Evolutionary conservation across 2,113 vertebrate genomes (phyloP).

Genomic region (Chrysemys picta): DNA sequence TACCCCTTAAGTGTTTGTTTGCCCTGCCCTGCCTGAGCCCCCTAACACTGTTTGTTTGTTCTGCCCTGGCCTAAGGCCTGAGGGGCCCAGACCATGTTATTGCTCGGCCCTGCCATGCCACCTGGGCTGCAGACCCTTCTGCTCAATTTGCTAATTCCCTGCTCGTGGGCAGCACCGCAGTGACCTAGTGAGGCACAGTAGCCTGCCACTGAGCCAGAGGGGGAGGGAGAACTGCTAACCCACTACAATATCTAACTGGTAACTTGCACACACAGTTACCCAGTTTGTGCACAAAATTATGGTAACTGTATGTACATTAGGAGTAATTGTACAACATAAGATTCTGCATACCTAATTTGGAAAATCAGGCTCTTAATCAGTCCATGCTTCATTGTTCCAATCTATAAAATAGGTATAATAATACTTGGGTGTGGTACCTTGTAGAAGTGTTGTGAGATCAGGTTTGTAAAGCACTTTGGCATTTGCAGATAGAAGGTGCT

Average conservation of each 20-base stretch:
- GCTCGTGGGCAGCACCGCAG: too few species aligned
- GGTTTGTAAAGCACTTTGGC: neutral
- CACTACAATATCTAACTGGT: neutral
- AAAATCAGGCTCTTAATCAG: neutral
- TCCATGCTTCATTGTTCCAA: rapidly evolving
- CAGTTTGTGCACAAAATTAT: neutral
- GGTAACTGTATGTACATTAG: neutral
- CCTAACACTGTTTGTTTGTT: too few species aligned
- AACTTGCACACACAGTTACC: neutral
- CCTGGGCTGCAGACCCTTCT: too few species aligned
- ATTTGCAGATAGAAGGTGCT: neutral
- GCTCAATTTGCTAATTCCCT: too few species aligned
- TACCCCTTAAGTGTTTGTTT: too few species aligned
- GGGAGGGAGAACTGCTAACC: too few species aligned
- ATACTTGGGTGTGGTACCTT: neutral
- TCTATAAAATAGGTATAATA: neutral
- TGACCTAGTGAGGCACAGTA: too few species aligned
- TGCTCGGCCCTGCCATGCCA: too few species aligned
- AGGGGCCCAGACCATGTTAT: too few species aligned
- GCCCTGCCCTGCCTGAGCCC: too few species aligned
- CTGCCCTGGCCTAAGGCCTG: too few species aligned
- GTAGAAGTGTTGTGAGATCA: neutral
- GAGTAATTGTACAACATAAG: neutral
- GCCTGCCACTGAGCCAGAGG: too few species aligned
- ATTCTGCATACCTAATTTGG: neutral